phyloP scores from a whole-genome alignment of 2,888 invertebrate genomes.

The Dendrolimus pini region DNA sequence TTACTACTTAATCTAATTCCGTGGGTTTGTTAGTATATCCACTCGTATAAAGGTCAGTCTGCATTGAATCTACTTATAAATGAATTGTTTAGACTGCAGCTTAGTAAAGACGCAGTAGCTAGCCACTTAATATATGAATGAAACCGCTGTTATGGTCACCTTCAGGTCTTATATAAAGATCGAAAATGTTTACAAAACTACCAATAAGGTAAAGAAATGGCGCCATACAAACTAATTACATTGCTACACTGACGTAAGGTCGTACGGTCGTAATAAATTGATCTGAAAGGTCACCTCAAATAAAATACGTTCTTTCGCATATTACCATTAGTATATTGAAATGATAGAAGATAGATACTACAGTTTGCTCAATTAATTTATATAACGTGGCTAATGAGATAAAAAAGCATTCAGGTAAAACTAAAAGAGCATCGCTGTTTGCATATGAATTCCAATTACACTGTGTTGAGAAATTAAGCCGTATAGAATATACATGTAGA shows the following conservation, averaged over 20 bases:
- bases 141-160: too few relatives aligned
- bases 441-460: constrained; percentile 1
- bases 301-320: background rate
- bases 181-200: background rate
- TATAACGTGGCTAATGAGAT: too few relatives aligned
- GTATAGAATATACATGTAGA: too few relatives aligned
- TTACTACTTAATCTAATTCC: too few relatives aligned
- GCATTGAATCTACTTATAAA: too few relatives aligned
- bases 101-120: too few relatives aligned
- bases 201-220: background rate
- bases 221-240: background rate
- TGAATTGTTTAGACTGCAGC: too few relatives aligned
- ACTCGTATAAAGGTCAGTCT: too few relatives aligned
- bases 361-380: too few relatives aligned
- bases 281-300: background rate
- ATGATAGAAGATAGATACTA: background rate
- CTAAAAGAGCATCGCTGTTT: background rate
- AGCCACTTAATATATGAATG: too few relatives aligned
- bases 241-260: background rate
- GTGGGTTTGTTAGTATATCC: too few relatives aligned
- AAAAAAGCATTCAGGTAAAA: background rate
- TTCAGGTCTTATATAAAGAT: too few relatives aligned
- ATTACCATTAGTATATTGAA: background rate
- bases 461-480: constrained; percentile 8
- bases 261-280: background rate